phyloP scores from a whole-genome alignment of 2,888 invertebrate species.

The Cataglyphis altisquamis region DNA sequence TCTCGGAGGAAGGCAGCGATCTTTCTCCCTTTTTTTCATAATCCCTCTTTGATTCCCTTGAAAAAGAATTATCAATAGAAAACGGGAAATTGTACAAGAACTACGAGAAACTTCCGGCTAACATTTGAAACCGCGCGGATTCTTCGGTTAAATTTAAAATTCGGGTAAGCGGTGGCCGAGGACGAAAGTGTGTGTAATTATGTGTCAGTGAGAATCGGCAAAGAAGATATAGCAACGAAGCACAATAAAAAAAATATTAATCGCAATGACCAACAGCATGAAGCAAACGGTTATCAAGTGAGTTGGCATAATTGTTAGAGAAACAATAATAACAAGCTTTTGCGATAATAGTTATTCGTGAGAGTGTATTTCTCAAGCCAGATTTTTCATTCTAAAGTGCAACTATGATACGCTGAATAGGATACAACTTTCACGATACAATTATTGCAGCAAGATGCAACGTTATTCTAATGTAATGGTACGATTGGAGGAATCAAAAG shows the following conservation, averaged over 20 bases:
- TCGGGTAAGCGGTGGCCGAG: not conserved
- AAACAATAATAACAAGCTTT: not conserved
- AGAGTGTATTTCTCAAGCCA: not conserved
- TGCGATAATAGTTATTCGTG: not conserved
- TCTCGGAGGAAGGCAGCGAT: slow-evolving; percentile 56
- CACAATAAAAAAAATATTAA: slow-evolving; percentile 1
- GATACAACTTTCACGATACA: not conserved
- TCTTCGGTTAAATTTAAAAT: slow-evolving; percentile 11
- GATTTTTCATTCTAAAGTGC: not conserved
- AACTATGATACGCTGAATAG: not conserved
- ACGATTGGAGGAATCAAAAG: not conserved
- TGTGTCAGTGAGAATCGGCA: slow-evolving; percentile 72
- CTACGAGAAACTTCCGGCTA: not conserved
- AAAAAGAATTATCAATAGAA: slow-evolving; percentile 5
- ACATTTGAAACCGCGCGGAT: not conserved
- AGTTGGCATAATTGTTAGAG: slow-evolving; percentile 78
- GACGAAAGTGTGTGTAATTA: slow-evolving; percentile 66
- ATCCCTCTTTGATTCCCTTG: slow-evolving; percentile 6
- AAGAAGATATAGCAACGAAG: not conserved
- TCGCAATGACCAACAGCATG: slow-evolving; percentile 87
- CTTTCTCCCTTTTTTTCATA: slow-evolving; percentile 44
- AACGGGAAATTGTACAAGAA: slow-evolving; percentile 25
- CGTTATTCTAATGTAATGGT: not conserved
- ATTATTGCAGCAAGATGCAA: not conserved
- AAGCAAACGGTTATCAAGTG: slow-evolving; percentile 88